Conservation (phyloP, 64 coral and sea anemone genomes). For the Montipora foliosa region DNA sequence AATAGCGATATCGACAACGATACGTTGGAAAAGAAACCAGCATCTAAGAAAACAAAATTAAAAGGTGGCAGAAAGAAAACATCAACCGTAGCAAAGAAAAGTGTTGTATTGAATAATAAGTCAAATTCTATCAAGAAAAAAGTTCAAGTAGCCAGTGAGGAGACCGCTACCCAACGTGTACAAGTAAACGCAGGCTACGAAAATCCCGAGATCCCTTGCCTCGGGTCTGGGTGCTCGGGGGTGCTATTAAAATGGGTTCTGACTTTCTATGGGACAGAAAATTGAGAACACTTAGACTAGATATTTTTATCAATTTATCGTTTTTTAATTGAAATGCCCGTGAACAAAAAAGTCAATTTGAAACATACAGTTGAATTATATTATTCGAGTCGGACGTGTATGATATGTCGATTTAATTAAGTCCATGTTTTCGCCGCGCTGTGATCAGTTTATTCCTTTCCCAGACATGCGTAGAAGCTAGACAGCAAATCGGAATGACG, state of each 20-base stretch:
- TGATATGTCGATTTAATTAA: background rate
- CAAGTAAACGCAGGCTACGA: conserved; percentile 99
- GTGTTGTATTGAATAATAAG: conserved; percentile 57
- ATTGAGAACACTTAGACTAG: conserved; percentile 42
- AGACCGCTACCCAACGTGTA: conserved; percentile 93
- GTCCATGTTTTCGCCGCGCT: background rate
- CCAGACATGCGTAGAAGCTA: too few species aligned
- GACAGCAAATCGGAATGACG: too few species aligned
- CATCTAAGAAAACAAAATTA: conserved; percentile 59
- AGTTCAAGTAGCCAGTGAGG: conserved; percentile 91
- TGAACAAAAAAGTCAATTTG: background rate
- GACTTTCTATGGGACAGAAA: conserved; percentile 88
- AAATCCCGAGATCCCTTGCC: conserved; percentile 90
- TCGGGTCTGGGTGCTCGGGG: conserved; percentile 85
- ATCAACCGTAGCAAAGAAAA: conserved; percentile 59
- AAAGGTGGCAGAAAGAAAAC: conserved; percentile 36
- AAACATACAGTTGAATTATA: background rate
- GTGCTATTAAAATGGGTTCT: conserved; percentile 89
- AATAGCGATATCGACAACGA: conserved; percentile 6
- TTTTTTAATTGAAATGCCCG: conserved; percentile 38
- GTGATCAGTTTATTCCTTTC: background rate
- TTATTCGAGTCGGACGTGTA: background rate
- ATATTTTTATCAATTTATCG: conserved; percentile 51
- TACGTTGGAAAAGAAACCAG: background rate
- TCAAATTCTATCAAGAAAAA: conserved; percentile 80